Evolutionary conservation across 2,797 vertebrate species (phyloP).

Genomic region (Neostethus bicornis): DNA sequence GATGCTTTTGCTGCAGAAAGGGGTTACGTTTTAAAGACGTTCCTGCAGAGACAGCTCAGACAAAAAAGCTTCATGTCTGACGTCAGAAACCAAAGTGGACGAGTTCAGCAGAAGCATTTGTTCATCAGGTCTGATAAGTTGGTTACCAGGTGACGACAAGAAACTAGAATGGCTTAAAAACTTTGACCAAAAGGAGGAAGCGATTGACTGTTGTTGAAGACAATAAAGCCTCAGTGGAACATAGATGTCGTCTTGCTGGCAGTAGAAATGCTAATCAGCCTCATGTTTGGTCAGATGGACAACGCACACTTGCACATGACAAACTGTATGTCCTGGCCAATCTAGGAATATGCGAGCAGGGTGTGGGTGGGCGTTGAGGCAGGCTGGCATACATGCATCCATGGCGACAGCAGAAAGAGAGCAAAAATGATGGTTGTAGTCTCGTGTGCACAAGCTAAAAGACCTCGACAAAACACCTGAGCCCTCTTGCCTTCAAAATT

Average conservation of each 20-base stretch:
- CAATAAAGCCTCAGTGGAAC: neutral
- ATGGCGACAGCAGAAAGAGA: slow-evolving; percentile 18
- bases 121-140: neutral
- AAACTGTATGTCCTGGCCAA: slow-evolving; percentile 18
- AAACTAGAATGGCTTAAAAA: slow-evolving; percentile 10
- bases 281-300: slow-evolving; percentile 47
- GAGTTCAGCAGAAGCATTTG: slow-evolving; percentile 4
- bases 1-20: slow-evolving; percentile 17
- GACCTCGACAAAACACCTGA: slow-evolving; percentile 11
- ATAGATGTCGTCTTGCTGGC: neutral
- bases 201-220: neutral
- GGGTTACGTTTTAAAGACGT: slow-evolving; percentile 21
- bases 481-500: neutral
- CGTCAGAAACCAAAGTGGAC: slow-evolving; percentile 15
- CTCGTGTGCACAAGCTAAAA: slow-evolving; percentile 12
- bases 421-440: slow-evolving; percentile 3
- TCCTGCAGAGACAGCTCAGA: slow-evolving; percentile 4
- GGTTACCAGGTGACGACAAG: slow-evolving; percentile 12
- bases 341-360: slow-evolving; percentile 41
- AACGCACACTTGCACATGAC: slow-evolving; percentile 51
- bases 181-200: neutral
- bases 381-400: slow-evolving; percentile 50
- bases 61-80: slow-evolving; percentile 29
- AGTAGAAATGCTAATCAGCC: slow-evolving; percentile 38
- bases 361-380: slow-evolving; percentile 44